Base-by-base conservation (phyloP, 2,888 invertebrate genomes). In the Serripes groenlandicus region DNA sequence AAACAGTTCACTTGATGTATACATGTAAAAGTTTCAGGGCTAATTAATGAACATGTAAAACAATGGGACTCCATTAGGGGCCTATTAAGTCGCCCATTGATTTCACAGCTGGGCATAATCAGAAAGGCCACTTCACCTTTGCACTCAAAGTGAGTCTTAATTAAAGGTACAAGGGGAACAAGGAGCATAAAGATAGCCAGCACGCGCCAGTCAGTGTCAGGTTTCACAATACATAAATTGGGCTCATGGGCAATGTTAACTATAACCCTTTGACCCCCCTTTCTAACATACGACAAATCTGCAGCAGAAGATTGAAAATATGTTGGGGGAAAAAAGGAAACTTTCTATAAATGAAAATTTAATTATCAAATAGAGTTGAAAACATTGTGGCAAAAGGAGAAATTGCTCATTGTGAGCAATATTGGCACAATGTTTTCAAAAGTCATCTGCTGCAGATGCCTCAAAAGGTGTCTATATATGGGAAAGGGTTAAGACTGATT, bases 161-260 rank as follows among this genome's bases (percentile, higher is more conserved):
- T 60, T 62, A 42, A 35, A 37, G 62, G 60, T 49, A 74, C 37
- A 62, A 62, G 73, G 23, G 18, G 35, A 35, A 74, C 64, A 74
- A 73, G 32, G 5, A 28, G 49, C 54, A 60, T 62, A 77, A 72
- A 78, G 62, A 78, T 72, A 66, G 56, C 35, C n/a, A 73, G 78
- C 78, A 78, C 78, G 68, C 72, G 78, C 78, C 72, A 78, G 54
- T 56, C 72, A 30, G 72, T 60, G 64, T 78, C 64, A 62, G 23
- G 37, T 78, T 78, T 37, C 78, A 66, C 42, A 26, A 42, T 42
- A 26, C 34, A 15, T 35, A 66, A 66, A 66, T 66, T 66, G 66
- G 66, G 26, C 42, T 42, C 66, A 66, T 42, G 30, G 4, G 21
- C 34, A 5, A 64, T 34, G 34, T 34, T 64, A 42, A 42, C 15